phyloP scores from a whole-genome alignment of 2,113 vertebrate species.

The Gasterosteus nipponicus region DNA sequence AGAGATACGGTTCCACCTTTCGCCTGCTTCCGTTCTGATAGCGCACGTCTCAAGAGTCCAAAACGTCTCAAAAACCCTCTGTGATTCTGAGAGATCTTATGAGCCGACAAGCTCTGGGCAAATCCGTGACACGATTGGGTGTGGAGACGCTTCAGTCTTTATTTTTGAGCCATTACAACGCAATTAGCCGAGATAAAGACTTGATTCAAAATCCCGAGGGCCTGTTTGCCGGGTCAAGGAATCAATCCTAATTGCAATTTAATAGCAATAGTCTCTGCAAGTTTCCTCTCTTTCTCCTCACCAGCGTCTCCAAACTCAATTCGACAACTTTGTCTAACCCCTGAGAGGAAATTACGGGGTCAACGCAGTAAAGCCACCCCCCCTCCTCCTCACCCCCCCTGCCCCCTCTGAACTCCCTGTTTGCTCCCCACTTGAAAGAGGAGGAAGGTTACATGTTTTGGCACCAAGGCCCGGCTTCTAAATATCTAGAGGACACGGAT shows the following conservation, averaged over 20 bases:
- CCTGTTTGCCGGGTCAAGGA: conserved; percentile 49
- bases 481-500: conserved; percentile 74
- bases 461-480: conserved; percentile 57
- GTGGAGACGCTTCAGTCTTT: conserved; percentile 37
- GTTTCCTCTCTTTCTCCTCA: conserved; percentile 5
- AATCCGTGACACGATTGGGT: not conserved
- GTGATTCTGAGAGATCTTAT: not conserved
- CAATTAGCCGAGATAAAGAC: conserved; percentile 59
- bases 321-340: conserved; percentile 52
- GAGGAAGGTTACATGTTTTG: conserved; percentile 68
- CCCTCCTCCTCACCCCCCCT: not conserved
- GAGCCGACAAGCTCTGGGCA: conserved; percentile 7
- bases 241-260: conserved; percentile 58
- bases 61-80: not conserved
- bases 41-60: not conserved
- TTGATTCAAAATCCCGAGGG: conserved; percentile 33
- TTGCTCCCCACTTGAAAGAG: conserved; percentile 45
- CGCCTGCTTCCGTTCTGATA: not conserved
- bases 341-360: conserved; percentile 45
- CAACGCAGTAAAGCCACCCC: conserved; percentile 11
- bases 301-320: conserved; percentile 30
- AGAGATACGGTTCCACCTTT: conserved; percentile 3
- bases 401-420: conserved; percentile 25
- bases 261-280: conserved; percentile 51
- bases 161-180: conserved; percentile 51